A percentile compares a stretch with the other conserved stretches of the same genome.
These are phyloP conservation scores for Neolamprologus longior DNA, from an alignment of 2,113 vertebrate species.

Conservation along the genomic window DNA sequence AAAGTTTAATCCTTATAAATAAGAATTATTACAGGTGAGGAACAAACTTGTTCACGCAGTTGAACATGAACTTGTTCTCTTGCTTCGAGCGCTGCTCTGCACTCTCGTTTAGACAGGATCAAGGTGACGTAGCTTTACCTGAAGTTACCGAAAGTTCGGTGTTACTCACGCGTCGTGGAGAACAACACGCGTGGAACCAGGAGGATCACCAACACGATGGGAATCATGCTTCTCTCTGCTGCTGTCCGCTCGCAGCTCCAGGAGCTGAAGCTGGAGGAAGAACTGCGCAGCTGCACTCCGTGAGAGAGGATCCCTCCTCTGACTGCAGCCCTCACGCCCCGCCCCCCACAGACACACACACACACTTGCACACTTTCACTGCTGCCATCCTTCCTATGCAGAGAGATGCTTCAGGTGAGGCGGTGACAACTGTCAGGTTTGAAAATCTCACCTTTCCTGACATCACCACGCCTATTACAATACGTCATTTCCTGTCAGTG, in stretches of 20 bases:
- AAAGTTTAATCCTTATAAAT: background rate
- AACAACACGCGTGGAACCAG: constrained; percentile 38
- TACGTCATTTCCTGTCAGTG: background rate
- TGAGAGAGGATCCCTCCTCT: constrained; percentile 1
- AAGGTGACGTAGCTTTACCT: background rate
- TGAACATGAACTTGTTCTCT: background rate
- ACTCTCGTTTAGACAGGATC: background rate
- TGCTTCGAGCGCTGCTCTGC: background rate
- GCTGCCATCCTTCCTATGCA: background rate
- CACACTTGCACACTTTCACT: background rate
- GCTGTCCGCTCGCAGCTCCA: background rate
- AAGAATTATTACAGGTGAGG: background rate
- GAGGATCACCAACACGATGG: constrained; percentile 33
- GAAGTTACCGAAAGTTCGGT: background rate
- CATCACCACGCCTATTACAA: background rate
- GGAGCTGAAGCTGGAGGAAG: background rate
- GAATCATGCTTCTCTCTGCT: constrained; percentile 8
- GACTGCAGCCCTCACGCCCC: background rate
- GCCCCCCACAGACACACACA: background rate
- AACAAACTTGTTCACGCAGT: background rate
- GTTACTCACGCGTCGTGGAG: constrained; percentile 63
- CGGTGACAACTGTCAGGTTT: background rate
- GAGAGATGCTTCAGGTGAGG: background rate
- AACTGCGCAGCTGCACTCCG: background rate
- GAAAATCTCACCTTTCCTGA: background rate